phyloP scores from a whole-genome alignment of 2,888 invertebrate species.

The Girardia tigrina region DNA sequence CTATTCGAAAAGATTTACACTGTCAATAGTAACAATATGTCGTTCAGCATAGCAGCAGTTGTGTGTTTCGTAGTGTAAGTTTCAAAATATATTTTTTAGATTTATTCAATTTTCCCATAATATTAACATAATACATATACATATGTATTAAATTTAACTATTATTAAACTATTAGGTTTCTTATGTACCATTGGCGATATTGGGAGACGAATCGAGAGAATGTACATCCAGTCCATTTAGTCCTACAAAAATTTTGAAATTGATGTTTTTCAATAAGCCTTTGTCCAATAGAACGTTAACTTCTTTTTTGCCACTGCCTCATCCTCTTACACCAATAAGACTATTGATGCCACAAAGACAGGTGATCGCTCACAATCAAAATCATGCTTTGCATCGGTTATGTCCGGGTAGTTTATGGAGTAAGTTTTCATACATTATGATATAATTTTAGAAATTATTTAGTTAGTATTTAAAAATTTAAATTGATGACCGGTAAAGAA shows the following conservation, averaged over 20 bases:
- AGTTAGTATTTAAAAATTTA: no score
- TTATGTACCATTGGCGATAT: background rate
- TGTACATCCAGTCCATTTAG: background rate
- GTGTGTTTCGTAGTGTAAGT: no score
- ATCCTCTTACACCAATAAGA: background rate
- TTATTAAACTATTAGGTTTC: no score
- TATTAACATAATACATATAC: no score
- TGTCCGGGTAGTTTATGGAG: conserved; percentile 9
- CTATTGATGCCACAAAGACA: background rate
- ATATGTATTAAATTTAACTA: no score
- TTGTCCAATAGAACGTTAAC: background rate
- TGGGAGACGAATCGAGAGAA: background rate
- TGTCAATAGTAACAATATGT: no score
- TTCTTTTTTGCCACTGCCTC: background rate
- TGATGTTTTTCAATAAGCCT: conserved; percentile 10
- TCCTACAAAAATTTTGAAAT: conserved; percentile 14
- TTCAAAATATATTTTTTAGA: no score
- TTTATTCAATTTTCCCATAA: no score
- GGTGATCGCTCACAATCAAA: background rate
- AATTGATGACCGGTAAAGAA: no score
- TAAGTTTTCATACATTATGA: background rate
- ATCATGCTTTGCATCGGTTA: background rate
- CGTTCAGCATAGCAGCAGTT: no score
- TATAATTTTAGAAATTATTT: no score
- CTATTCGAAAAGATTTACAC: no score